Evolutionary conservation across 2,113 vertebrate species (phyloP), one percentile per base, ranked within the genome.

Genomic region (Odontophorus gujanensis): DNA sequence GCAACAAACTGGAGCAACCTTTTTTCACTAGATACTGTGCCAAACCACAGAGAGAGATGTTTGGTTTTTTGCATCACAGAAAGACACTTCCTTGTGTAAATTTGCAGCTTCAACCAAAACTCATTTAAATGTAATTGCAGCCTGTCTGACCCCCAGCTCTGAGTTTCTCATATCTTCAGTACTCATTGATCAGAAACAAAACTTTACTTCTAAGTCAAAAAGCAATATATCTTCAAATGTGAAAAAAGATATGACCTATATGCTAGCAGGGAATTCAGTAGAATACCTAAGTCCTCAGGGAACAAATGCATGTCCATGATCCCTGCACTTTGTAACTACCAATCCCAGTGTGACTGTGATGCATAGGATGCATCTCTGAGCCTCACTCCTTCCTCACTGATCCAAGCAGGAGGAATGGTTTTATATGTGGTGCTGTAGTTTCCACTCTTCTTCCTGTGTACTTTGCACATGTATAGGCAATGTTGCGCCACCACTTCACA

Each of bases 341-440:
- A 50, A 22, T 28, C 55, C 25, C n/a, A 20, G 2, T 0, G 2
- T 21, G 38, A 12, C 25, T 0, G 0, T 13, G 65, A 13, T 3
- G 3, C 21, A 42, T 0, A 13, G 43, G 34, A 59, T n/a, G 17
- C 12, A 55, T 16, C 8, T 55, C 57, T 28, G 26, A 80, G 9
- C 26, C 28, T 84, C 62, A 72, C 9, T 10, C 13, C 36, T 76
- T 85, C 47, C 25, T 11, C 51, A 50, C 21, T 0, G 1, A 4
- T 36, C 32, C 0, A 0, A 36, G 15, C 3, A 1, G 26, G 16
- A 77, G 28, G 17, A 28, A 53, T 48, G 25, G 16, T 22, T 81
- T 85, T 11, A n/a, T 24, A 69, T 3, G 8, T 15, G 25, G 22
- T 61, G 4, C 5, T 0, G 0, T 53, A 26, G 51, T 58, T 79